phyloP scores from a whole-genome alignment of 1,140 invertebrate genomes.

The Drosophila gunungcola region DNA sequence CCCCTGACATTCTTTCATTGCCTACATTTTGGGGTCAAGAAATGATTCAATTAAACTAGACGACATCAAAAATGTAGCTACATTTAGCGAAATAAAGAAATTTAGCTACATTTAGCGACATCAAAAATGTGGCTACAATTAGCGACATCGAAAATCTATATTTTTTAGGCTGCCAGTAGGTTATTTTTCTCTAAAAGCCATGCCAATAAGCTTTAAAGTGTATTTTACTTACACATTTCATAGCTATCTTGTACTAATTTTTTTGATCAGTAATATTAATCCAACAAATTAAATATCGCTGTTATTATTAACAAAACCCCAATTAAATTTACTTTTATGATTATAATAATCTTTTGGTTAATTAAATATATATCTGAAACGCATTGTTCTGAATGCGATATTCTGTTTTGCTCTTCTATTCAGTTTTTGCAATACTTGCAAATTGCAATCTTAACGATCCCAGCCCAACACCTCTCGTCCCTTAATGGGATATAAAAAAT shows the following conservation, averaged over 20 bases:
- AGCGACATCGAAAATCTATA: too few relatives aligned
- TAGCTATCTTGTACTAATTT: too few relatives aligned
- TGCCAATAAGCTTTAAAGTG: too few relatives aligned
- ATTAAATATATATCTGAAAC: neutral
- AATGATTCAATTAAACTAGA: conserved; percentile 3
- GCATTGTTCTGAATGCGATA: neutral
- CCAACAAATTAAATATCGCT: too few relatives aligned
- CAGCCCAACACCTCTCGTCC: conserved; percentile 1
- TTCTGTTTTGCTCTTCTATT: conserved; percentile 4
- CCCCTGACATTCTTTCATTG: neutral
- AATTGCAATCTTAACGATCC: conserved; percentile 41
- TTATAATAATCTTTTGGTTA: neutral
- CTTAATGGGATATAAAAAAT: conserved; percentile 52
- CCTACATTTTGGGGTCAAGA: neutral
- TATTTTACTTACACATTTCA: too few relatives aligned
- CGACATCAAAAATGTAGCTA: neutral
- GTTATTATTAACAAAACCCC: too few relatives aligned
- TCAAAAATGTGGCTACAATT: too few relatives aligned
- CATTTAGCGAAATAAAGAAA: neutral
- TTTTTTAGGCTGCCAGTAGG: too few relatives aligned
- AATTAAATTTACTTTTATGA: neutral
- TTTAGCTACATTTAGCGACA: neutral
- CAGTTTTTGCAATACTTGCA: conserved; percentile 25
- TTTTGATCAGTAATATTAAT: too few relatives aligned
- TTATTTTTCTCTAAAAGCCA: too few relatives aligned